phyloP scores from a whole-genome alignment of 2,113 vertebrate genomes.

The Mesembrinibis cayennensis region DNA sequence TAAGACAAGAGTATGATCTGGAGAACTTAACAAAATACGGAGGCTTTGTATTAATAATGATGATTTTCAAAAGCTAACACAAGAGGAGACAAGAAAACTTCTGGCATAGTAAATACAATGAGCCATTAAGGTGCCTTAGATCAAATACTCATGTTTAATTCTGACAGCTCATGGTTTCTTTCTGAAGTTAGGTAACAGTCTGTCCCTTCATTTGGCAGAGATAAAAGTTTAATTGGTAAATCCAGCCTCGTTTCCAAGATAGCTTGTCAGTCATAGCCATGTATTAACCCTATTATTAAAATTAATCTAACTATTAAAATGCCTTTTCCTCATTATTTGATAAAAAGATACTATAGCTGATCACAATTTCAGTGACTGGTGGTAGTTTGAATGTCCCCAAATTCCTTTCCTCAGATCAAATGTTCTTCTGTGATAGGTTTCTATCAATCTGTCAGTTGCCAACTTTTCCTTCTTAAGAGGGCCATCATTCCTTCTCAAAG shows the following conservation, averaged over 20 bases:
- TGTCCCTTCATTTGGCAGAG: background rate
- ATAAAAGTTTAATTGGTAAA: background rate
- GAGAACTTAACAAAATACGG: background rate
- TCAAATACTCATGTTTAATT: background rate
- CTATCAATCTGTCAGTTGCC: background rate
- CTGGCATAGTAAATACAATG: background rate
- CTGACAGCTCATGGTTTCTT: background rate
- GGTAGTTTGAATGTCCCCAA: background rate
- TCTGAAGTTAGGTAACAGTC: background rate
- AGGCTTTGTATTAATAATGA: background rate
- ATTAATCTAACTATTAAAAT: background rate
- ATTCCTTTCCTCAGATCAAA: background rate
- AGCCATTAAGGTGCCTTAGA: background rate
- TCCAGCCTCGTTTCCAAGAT: background rate
- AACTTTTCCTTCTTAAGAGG: background rate
- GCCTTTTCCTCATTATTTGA: background rate
- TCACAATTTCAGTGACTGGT: background rate
- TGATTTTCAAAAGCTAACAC: background rate
- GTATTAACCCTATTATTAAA: background rate
- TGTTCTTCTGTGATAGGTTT: background rate
- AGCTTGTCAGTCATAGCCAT: background rate
- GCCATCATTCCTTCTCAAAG: background rate
- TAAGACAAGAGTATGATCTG: background rate
- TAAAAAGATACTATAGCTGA: background rate
- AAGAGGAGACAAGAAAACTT: background rate